Evolutionary conservation across 2,797 vertebrate genomes (phyloP), one percentile per base, ranked within the genome.

Genomic region (Urocyon cinereoargenteus): DNA sequence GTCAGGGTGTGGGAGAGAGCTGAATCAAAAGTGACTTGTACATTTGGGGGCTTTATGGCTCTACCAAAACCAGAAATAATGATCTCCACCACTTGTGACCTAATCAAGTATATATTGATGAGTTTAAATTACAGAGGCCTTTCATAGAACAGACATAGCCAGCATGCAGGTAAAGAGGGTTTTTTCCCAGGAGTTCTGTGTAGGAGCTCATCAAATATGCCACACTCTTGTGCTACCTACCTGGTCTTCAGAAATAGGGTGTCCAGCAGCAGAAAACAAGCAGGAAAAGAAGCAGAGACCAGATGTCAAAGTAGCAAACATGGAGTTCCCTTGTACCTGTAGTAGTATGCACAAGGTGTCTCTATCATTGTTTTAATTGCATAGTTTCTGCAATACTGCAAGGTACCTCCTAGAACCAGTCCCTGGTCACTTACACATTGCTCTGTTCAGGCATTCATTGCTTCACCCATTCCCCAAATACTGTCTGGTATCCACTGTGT

Each of bases 1-100:
- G 19, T 59, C 51, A 84, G 10, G 9, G 55, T 86, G 26, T 62
- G 12, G 24, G 34, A 89, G 12, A 68, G n/a, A 53, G 59, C 68
- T 3, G 10, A 3, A 19, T 36, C 22, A 59, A 77, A 51, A 77
- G 24, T 21, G 66, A 26, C 5, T 26, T 57, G 21, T 77, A 57
- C 7, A 36, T 68, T 68, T 28, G 19, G 90, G 34, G 26, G 24
- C 15, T 94, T 91, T n/a, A 26, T 57, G 19, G 36, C 12, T 55
- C 61, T 95, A 51, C 16, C 66, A 78, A 79, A 86, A 70, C 53
- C 14, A 89, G 28, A 85, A 93, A 88, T 66, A 77, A 78, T 34
- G 21, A 81, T 91, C 5, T 85, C 78, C 83, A 59, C 55, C 31
- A 88, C 24, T 34, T 62, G n/a, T 73, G 62, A 34, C 78, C 40